Conservation (phyloP, 1,140 invertebrate species). For the Agrilus planipennis region DNA sequence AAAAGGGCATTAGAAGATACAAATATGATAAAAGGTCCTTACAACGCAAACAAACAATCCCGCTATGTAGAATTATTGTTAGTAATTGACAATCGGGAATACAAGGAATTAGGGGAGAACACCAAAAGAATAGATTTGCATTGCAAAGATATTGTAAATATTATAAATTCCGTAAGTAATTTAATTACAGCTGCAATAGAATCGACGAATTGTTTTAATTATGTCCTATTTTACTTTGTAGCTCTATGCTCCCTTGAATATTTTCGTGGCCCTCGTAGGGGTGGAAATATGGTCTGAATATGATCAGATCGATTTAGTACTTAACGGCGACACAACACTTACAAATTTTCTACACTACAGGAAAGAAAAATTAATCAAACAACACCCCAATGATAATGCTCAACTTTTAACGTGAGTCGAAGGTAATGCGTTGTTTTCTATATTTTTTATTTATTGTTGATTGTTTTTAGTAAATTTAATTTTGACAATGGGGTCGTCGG, state of each 20-base stretch:
- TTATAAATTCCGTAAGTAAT: constrained; percentile 82
- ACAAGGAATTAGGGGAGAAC: constrained; percentile 58
- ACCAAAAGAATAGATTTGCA: constrained; percentile 58
- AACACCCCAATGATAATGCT: constrained; percentile 93
- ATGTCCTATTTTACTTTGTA: constrained; percentile 38
- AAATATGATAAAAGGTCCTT: constrained; percentile 61
- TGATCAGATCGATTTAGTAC: constrained; percentile 70
- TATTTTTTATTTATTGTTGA: not conserved
- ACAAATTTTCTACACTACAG: constrained; percentile 84
- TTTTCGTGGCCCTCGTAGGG: constrained; percentile 88
- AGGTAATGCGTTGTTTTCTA: not conserved
- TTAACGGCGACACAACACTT: constrained; percentile 77
- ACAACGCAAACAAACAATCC: constrained; percentile 75
- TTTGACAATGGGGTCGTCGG: constrained; percentile 88
- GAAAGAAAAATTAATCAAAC: constrained; percentile 58
- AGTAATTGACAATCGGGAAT: constrained; percentile 82
- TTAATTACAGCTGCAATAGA: too few relatives aligned
- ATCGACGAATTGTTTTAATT: constrained; percentile 1
- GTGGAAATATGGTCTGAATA: constrained; percentile 85
- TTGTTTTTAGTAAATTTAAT: constrained; percentile 46
- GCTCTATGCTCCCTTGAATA: constrained; percentile 87
- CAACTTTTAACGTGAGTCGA: constrained; percentile 84
- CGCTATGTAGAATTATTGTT: constrained; percentile 87
- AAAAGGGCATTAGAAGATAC: constrained; percentile 46
- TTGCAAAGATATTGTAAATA: constrained; percentile 87